These are phyloP conservation scores for Etia nguti DNA, from an alignment of 2,113 vertebrate species.

Conservation along the genomic window DNA sequence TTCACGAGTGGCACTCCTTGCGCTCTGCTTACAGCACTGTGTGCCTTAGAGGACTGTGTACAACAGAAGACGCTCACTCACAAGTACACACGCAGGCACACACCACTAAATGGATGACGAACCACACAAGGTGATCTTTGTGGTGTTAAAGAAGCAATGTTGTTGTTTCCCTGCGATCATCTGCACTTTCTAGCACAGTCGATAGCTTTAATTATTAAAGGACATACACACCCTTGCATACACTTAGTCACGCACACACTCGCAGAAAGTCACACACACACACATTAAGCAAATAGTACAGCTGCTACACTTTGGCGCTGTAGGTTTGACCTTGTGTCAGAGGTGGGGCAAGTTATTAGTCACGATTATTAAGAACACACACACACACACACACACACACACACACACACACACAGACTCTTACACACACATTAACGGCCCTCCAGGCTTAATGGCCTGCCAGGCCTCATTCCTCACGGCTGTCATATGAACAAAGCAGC, in stretches of 20 bases:
- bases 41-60: constrained; percentile 16
- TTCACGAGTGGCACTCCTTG: constrained; percentile 21
- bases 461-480: constrained; percentile 71
- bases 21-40: constrained; percentile 11
- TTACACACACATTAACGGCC: constrained; percentile 57
- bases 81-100: not conserved
- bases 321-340: constrained; percentile 69
- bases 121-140: constrained; percentile 54
- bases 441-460: constrained; percentile 67
- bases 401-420: constrained; percentile 35
- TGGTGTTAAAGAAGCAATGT: constrained; percentile 56
- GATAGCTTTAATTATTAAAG: constrained; percentile 65
- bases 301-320: constrained; percentile 34
- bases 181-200: constrained; percentile 40
- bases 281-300: constrained; percentile 47
- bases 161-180: constrained; percentile 49
- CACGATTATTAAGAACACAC: constrained; percentile 67
- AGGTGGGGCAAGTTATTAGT: constrained; percentile 69
- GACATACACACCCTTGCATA: constrained; percentile 48
- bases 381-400: constrained; percentile 24
- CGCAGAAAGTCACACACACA: not conserved
- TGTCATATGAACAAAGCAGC: constrained; percentile 75
- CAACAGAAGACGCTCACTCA: not conserved
- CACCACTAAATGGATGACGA: constrained; percentile 21
- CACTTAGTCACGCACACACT: constrained; percentile 15